These are phyloP conservation scores for Microplitis deprimator DNA, from an alignment of 2,888 invertebrate genomes.

Conservation along the genomic window DNA sequence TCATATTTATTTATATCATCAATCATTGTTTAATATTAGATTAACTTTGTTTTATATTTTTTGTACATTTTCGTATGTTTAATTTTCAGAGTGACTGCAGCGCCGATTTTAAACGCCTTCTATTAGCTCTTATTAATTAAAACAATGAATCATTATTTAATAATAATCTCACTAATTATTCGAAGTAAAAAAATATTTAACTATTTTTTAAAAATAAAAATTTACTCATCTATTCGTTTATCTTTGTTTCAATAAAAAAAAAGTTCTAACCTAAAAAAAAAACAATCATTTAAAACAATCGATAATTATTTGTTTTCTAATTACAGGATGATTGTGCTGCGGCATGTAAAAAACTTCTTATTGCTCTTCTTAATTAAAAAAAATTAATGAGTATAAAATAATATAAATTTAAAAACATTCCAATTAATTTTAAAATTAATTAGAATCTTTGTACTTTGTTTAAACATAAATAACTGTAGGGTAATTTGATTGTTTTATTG, in stretches of 20 bases:
- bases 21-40: background rate
- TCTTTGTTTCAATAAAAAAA: background rate
- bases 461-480: background rate
- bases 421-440: background rate
- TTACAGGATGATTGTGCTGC: constrained; percentile 67
- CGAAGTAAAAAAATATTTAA: background rate
- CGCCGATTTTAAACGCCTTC: constrained; percentile 67
- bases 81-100: constrained; percentile 70
- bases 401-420: constrained; percentile 7
- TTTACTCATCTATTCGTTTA: background rate
- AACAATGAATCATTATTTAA: constrained; percentile 31
- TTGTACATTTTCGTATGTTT: constrained; percentile 47
- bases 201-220: no score
- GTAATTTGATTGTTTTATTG: background rate
- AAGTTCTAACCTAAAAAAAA: background rate
- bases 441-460: background rate
- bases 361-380: constrained; percentile 65
- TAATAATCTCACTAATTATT: constrained; percentile 6
- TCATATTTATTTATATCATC: background rate
- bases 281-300: background rate
- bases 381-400: constrained; percentile 6
- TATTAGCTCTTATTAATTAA: constrained; percentile 68
- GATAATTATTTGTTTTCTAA: constrained; percentile 47
- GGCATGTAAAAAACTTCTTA: constrained; percentile 65
- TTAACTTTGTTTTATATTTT: constrained; percentile 12